Evolutionary conservation across 2,888 invertebrate genomes (phyloP), one percentile per base, ranked within the genome.

Genomic region (Julus scandinavius): DNA sequence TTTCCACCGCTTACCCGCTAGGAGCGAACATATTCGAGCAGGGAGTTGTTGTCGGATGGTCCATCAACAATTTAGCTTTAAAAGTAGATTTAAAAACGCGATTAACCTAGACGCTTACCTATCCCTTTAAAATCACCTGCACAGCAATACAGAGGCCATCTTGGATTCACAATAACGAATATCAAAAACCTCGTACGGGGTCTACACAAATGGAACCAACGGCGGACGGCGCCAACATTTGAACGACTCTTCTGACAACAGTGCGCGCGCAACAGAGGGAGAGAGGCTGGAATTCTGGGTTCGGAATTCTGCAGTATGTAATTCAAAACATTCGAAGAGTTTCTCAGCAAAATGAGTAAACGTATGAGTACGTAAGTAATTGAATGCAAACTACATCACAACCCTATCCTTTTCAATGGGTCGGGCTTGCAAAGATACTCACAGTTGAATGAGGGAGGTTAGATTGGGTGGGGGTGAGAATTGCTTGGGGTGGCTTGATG

Each of bases 141-240:
- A 88, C 88, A 84, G 80, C 49, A 87, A 88, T 80, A 88, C 90
- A 88, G 91, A 91, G 91, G 92, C 92, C 92, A 92, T 92, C 90
- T 92, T 92, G 92, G 91, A 92, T 92, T 92, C 91, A 91, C 91
- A 91, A 91, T 91, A 91, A 90, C 90, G 72, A 72, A 72, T 72
- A 11, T 72, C 72, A 20, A 72, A 72, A 9, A 89, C 50, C 87
- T 45, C n/a, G 89, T 89, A 90, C 90, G 91, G 92, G 92, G 92
- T 3, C 85, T 29, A 15, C 45, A 49, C 20, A 15, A 49, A 6
- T 41, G 85, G 1, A 49, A 15, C 17, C 7, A 6, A 85, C 41
- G 85, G 85, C 6, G 7, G 6, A 20, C 1, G 85, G 85, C 85
- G 85, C 85, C 45, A 49, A 85, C 0, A 17, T 85, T 85, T 20